phyloP scores from a whole-genome alignment of 1,140 invertebrate species.

The Delia radicum region DNA sequence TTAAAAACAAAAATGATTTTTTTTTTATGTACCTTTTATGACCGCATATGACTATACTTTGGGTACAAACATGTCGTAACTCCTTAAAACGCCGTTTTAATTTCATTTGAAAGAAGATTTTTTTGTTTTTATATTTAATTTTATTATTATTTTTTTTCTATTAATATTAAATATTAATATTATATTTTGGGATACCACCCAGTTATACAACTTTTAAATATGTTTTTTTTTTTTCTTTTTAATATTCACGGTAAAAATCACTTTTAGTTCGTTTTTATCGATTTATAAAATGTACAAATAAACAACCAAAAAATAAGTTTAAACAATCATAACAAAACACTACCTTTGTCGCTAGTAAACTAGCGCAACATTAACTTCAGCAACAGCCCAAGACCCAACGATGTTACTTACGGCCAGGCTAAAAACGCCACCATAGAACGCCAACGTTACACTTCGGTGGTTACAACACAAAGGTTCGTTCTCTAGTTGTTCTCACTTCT shows the following conservation, averaged over 20 bases:
- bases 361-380: neutral
- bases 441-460: slow-evolving; percentile 10
- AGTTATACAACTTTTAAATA: no score
- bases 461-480: neutral
- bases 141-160: neutral
- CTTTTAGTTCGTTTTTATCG: neutral
- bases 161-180: no score
- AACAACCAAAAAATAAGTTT: neutral
- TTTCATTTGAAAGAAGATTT: neutral
- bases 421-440: neutral
- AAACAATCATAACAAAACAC: neutral
- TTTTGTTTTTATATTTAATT: neutral
- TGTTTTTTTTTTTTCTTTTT: neutral
- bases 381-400: neutral
- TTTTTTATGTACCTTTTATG: neutral
- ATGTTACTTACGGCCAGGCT: neutral
- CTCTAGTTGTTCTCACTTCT: no score
- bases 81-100: neutral
- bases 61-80: neutral
- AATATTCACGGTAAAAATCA: neutral
- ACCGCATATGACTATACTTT: neutral
- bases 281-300: neutral
- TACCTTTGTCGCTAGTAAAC: neutral
- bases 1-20: no score
- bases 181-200: no score